Evolutionary conservation across 2,797 vertebrate genomes (phyloP).

Genomic region (Phalloptychus januarius): DNA sequence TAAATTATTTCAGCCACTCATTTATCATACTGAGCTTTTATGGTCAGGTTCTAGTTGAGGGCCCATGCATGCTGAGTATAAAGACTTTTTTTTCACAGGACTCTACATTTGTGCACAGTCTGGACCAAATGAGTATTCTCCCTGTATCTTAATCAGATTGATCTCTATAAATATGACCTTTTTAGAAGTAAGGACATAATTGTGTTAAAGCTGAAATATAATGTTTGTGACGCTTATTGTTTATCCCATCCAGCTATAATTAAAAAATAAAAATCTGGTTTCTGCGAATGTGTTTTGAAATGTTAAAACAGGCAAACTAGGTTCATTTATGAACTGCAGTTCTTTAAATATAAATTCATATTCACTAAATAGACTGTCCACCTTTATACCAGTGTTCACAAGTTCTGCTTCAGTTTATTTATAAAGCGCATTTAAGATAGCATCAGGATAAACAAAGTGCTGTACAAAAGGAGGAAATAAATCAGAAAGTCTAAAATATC

Average conservation of each 20-base stretch:
- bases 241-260: background rate
- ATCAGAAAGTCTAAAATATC: background rate
- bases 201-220: background rate
- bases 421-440: background rate
- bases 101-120: background rate
- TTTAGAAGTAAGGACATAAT: background rate
- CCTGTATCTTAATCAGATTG: background rate
- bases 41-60: background rate
- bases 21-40: background rate
- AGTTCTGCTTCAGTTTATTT: background rate
- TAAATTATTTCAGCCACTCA: background rate
- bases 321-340: background rate
- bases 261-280: background rate
- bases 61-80: background rate
- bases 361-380: background rate
- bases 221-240: background rate
- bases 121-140: background rate
- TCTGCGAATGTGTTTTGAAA: background rate
- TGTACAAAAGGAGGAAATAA: background rate
- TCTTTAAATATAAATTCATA: background rate
- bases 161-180: background rate
- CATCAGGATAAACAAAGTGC: background rate
- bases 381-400: background rate
- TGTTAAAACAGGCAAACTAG: background rate
- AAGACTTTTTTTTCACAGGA: background rate